Conservation (phyloP, 2,113 vertebrate genomes). For the Protomyctophum bolini region DNA sequence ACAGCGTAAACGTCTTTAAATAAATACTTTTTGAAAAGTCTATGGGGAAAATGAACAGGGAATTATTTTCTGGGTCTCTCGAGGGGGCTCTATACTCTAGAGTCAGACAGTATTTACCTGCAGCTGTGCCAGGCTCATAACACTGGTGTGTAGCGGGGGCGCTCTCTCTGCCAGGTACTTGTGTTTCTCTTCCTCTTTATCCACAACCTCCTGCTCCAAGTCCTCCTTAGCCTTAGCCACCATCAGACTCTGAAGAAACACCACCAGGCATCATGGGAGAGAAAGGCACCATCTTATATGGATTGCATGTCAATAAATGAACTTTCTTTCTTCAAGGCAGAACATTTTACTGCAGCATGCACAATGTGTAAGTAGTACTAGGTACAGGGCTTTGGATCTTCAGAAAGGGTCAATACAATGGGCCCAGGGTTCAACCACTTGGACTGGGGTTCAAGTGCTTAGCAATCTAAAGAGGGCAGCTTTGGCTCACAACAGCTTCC, state of each 20-base stretch:
- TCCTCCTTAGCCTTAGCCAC: constrained; percentile 93
- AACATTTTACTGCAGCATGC: background rate
- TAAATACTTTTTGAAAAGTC: no score
- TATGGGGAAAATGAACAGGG: no score
- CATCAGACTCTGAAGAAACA: constrained; percentile 87
- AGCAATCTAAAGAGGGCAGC: no score
- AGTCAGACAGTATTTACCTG: constrained; percentile 77
- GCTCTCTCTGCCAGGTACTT: constrained; percentile 86
- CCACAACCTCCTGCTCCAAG: constrained; percentile 87
- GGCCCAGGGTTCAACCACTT: background rate
- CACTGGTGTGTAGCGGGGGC: constrained; percentile 73
- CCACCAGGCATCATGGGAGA: background rate
- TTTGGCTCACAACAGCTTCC: no score
- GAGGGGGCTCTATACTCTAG: no score
- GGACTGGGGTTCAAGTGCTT: no score
- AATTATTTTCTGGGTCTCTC: no score
- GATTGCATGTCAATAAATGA: background rate
- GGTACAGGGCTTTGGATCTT: background rate
- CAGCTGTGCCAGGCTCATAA: constrained; percentile 84
- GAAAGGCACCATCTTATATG: background rate
- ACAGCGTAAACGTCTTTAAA: no score
- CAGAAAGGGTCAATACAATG: no score
- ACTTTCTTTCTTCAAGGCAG: background rate
- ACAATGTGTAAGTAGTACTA: background rate
- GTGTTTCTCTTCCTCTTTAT: constrained; percentile 87